These are phyloP conservation scores for Tipula lateralis DNA, from an alignment of 2,888 invertebrate genomes.

Conservation along the genomic window DNA sequence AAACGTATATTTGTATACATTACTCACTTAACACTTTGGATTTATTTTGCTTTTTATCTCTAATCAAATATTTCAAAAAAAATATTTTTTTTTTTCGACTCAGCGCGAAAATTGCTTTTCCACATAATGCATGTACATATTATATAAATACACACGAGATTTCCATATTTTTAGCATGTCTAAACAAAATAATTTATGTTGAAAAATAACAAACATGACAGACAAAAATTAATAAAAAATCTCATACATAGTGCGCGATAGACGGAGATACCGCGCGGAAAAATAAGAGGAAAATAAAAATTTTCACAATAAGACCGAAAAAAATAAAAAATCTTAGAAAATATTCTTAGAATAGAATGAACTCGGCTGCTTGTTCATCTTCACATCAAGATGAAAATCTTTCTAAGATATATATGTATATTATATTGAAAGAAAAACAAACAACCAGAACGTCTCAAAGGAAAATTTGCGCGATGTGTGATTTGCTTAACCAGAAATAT, in stretches of 20 bases:
- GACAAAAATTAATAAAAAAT: conserved; percentile 6
- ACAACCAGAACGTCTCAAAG: not conserved
- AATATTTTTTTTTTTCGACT: not conserved
- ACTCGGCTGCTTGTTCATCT: not conserved
- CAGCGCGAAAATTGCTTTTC: conserved; percentile 13
- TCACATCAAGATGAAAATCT: not conserved
- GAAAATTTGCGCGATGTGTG: not conserved
- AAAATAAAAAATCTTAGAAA: not conserved
- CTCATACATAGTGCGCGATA: not conserved
- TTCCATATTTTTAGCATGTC: not conserved
- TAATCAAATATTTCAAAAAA: not conserved
- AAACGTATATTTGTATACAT: not conserved
- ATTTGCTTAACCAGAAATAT: not conserved
- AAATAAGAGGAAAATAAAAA: not conserved
- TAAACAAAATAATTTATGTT: conserved; percentile 9
- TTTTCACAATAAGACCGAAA: conserved; percentile 7
- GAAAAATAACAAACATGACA: not conserved
- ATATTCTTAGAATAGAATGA: conserved; percentile 19
- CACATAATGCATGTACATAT: not conserved
- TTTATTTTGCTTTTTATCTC: not conserved
- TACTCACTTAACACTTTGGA: not conserved
- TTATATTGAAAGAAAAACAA: not conserved
- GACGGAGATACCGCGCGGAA: not conserved
- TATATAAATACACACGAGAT: not conserved
- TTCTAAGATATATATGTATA: not conserved